phyloP scores from a whole-genome alignment of 2,113 vertebrate genomes.

The Australoheros scitulus region DNA sequence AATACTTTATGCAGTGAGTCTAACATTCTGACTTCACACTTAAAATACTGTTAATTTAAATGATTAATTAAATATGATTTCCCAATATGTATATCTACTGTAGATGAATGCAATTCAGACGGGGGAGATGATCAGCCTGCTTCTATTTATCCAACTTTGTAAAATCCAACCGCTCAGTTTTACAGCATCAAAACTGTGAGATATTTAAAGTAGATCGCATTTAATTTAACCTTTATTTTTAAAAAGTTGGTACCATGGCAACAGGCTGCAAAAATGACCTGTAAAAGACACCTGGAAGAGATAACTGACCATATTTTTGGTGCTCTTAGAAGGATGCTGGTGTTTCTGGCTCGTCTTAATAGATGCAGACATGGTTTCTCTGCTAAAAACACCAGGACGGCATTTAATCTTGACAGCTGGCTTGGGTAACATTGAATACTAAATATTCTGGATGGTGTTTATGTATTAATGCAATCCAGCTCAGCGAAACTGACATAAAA shows the following conservation, averaged over 20 bases:
- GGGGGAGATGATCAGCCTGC: background rate
- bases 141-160: background rate
- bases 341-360: background rate
- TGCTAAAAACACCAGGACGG: conserved; percentile 4
- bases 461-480: background rate
- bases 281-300: background rate
- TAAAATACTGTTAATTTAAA: background rate
- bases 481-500: no score
- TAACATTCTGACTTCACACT: background rate
- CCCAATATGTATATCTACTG: background rate
- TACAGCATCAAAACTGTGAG: background rate
- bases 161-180: conserved; percentile 18
- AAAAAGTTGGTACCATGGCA: background rate
- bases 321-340: background rate
- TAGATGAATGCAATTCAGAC: conserved; percentile 12
- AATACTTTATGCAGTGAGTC: background rate
- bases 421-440: background rate
- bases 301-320: background rate
- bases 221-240: background rate
- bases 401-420: conserved; percentile 6
- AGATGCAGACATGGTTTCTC: background rate
- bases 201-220: background rate
- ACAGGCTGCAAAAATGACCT: background rate
- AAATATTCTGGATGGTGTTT: conserved; percentile 8
- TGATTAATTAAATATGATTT: conserved; percentile 3